A percentile compares a stretch with the other conserved stretches of the same genome.
Conservation (phyloP, 2,797 vertebrate species). For the Odontamblyopus lacepedii region DNA sequence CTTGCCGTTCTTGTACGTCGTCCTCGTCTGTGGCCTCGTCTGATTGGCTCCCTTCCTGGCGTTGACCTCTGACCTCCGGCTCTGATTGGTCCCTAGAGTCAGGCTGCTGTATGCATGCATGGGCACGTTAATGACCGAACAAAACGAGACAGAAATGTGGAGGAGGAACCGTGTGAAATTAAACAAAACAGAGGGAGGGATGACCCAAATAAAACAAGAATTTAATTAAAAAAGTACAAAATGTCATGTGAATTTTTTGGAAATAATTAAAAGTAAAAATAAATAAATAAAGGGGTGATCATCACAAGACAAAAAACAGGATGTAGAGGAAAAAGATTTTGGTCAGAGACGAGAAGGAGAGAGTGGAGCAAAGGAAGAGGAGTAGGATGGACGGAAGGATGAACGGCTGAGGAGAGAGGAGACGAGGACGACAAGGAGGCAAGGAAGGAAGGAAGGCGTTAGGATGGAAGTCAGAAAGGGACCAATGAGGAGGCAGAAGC, state of each 20-base stretch:
- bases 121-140: constrained; percentile 82
- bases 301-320: constrained; percentile 91
- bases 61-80: constrained; percentile 71
- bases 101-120: constrained; percentile 91
- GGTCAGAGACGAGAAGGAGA: constrained; percentile 71
- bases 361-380: constrained; percentile 14
- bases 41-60: constrained; percentile 71
- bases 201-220: constrained; percentile 61
- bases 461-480: constrained; percentile 15
- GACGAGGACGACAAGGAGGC: constrained; percentile 20
- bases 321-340: constrained; percentile 91
- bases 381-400: constrained; percentile 64
- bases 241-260: constrained; percentile 73
- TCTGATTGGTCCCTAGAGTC: constrained; percentile 90
- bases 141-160: constrained; percentile 52
- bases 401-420: constrained; percentile 43
- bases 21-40: constrained; percentile 78
- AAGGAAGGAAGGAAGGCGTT: constrained; percentile 62
- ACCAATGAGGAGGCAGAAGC: constrained; percentile 14
- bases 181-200: constrained; percentile 21
- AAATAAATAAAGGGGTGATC: constrained; percentile 43
- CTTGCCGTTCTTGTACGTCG: constrained; percentile 62
- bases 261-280: constrained; percentile 44
- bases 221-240: constrained; percentile 72
- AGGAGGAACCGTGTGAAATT: constrained; percentile 49